A percentile compares a stretch with the other conserved stretches of the same genome.
These are phyloP conservation scores for Plemyria rubiginata DNA, from an alignment of 2,888 invertebrate species.

Conservation along the genomic window DNA sequence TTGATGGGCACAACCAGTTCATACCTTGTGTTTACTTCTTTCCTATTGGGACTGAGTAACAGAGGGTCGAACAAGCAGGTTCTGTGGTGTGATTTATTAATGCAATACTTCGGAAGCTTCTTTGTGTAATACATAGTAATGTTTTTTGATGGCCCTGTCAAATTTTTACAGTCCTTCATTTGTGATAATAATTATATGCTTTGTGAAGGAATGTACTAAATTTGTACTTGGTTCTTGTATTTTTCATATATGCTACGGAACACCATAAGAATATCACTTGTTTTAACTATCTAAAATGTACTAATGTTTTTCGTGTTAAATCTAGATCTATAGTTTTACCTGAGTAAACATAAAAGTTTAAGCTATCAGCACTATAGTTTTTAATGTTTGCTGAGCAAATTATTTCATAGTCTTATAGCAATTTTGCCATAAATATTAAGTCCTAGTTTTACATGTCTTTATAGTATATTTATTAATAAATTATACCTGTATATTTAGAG, in stretches of 20 bases:
- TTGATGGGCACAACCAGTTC: slow-evolving; percentile 18
- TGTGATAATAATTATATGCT: slow-evolving; percentile 14
- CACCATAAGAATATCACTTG: slow-evolving; percentile 1
- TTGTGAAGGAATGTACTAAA: slow-evolving; percentile 2
- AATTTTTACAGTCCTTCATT: slow-evolving; percentile 5
- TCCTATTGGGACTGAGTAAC: slow-evolving; percentile 9
- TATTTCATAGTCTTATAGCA: slow-evolving; percentile 15
- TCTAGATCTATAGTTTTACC: slow-evolving; percentile 22
- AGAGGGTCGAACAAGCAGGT: slow-evolving; percentile 26
- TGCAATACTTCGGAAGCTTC: slow-evolving; percentile 4
- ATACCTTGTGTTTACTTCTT: slow-evolving; percentile 11
- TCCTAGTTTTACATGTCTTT: slow-evolving; percentile 21
- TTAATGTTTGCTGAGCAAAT: slow-evolving; percentile 6
- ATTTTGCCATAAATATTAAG: slow-evolving; percentile 37
- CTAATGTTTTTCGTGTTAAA: slow-evolving; percentile 7
- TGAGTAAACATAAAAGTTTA: slow-evolving; percentile 5
- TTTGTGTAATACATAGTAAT: slow-evolving; percentile 13
- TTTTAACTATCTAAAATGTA: slow-evolving; percentile 9
- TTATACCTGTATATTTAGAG: slow-evolving; percentile 33
- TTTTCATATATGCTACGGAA: neutral
- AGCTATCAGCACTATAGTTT: slow-evolving; percentile 12
- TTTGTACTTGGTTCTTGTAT: neutral
- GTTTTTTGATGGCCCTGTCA: slow-evolving; percentile 6
- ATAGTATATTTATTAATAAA: slow-evolving; percentile 18
- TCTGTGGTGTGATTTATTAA: slow-evolving; percentile 6